Conservation (phyloP, 2,113 vertebrate species). For the Protobothrops mucrosquamatus region DNA sequence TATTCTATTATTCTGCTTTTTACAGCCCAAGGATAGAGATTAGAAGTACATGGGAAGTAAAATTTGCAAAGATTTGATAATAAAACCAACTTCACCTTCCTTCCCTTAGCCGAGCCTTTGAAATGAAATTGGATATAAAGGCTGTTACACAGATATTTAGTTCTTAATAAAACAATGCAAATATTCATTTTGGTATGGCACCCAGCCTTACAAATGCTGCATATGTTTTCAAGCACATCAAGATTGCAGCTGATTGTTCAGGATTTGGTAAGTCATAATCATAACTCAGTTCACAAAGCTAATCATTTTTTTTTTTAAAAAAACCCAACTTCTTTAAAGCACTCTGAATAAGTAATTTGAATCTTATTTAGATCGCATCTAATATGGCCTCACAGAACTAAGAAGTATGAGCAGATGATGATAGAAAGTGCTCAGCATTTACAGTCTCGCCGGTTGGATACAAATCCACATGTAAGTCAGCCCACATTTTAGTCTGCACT, state of each 20-base stretch:
- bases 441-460: slow-evolving; percentile 2
- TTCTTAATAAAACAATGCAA: background rate
- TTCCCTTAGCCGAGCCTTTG: background rate
- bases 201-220: background rate
- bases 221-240: background rate
- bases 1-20: background rate
- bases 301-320: background rate
- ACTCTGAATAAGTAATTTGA: slow-evolving; percentile 3
- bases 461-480: slow-evolving; percentile 44
- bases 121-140: background rate
- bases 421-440: background rate
- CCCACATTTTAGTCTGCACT: slow-evolving; percentile 25
- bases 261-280: background rate
- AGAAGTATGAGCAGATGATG: slow-evolving; percentile 15
- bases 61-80: background rate
- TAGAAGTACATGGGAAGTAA: background rate
- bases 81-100: background rate
- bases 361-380: background rate
- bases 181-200: background rate
- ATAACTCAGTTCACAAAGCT: background rate
- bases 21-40: background rate
- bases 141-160: background rate
- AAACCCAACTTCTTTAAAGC: background rate
- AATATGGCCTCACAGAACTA: slow-evolving; percentile 10
- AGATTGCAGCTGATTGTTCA: background rate